These are phyloP conservation scores for Micrasema longulum DNA, from an alignment of 1,140 invertebrate genomes.

Conservation along the genomic window DNA sequence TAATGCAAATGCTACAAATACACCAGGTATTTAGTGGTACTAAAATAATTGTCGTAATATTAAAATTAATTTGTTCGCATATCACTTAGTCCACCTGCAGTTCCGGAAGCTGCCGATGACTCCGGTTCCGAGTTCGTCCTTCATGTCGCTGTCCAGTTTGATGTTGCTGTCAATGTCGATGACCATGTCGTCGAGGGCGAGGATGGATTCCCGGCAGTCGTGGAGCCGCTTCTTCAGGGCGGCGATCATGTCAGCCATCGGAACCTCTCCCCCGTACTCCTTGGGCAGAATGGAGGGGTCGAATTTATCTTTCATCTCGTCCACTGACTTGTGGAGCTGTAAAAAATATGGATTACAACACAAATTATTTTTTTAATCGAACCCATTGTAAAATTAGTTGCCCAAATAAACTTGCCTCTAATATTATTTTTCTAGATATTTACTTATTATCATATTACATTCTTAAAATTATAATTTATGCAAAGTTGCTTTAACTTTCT, in stretches of 20 bases:
- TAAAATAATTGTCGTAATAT: too few species aligned
- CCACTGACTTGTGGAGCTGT: conserved; percentile 78
- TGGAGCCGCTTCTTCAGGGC: conserved; percentile 76
- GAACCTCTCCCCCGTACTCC: conserved; percentile 86
- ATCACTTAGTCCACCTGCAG: conserved; percentile 80
- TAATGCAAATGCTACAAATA: too few species aligned
- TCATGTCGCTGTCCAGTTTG: conserved; percentile 72
- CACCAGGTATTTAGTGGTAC: too few species aligned
- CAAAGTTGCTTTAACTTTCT: too few species aligned
- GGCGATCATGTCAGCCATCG: conserved; percentile 83
- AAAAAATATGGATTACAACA: too few species aligned
- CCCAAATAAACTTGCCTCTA: too few species aligned
- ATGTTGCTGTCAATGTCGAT: conserved; percentile 76
- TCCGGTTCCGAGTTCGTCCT: conserved; percentile 74
- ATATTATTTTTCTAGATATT: too few species aligned
- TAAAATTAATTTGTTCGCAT: too few species aligned
- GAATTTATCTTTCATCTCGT: conserved; percentile 77
- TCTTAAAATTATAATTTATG: too few species aligned
- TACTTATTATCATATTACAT: too few species aligned
- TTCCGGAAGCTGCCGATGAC: conserved; percentile 84
- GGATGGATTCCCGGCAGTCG: conserved; percentile 72
- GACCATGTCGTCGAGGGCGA: conserved; percentile 84
- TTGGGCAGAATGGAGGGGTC: conserved; percentile 82
- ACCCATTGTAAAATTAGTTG: too few species aligned
- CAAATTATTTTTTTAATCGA: too few species aligned